Conservation (phyloP, 2,888 invertebrate genomes). For the Orthosia gothica region DNA sequence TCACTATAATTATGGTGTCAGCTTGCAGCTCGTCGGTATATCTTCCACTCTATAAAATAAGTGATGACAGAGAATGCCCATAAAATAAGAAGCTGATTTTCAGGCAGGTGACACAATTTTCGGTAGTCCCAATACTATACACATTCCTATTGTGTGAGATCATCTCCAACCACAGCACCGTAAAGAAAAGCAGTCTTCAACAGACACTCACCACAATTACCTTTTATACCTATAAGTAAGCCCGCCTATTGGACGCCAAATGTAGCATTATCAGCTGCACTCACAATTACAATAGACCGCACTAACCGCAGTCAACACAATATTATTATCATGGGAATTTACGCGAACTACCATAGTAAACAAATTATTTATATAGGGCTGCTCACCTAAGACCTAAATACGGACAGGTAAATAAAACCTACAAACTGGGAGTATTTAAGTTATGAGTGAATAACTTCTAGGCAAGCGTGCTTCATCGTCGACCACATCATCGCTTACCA, state of each 20-base stretch:
- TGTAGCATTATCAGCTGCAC: slow-evolving; percentile 11
- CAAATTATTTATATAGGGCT: slow-evolving; percentile 35
- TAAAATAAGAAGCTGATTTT: neutral
- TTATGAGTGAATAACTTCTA: too few relatives aligned
- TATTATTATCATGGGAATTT: slow-evolving; percentile 61
- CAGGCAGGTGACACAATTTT: neutral
- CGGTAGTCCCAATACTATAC: neutral
- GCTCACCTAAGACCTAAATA: slow-evolving; percentile 1
- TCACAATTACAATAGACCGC: slow-evolving; percentile 45
- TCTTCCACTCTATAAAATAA: too few relatives aligned
- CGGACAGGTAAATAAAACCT: neutral
- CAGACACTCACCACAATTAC: neutral
- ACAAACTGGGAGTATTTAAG: too few relatives aligned
- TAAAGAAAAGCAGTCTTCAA: slow-evolving; percentile 9
- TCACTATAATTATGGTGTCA: too few relatives aligned
- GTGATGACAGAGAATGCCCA: too few relatives aligned
- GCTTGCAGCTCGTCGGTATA: too few relatives aligned
- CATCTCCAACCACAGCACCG: neutral
- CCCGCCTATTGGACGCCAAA: slow-evolving; percentile 1
- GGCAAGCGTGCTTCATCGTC: too few relatives aligned
- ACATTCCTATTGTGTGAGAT: neutral
- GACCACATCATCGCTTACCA: too few relatives aligned
- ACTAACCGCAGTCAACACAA: slow-evolving; percentile 31
- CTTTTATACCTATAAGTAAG: slow-evolving; percentile 3
- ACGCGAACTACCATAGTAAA: slow-evolving; percentile 35